Evolutionary conservation across 2,113 vertebrate species (phyloP).

Genomic region (Mobula birostris): DNA sequence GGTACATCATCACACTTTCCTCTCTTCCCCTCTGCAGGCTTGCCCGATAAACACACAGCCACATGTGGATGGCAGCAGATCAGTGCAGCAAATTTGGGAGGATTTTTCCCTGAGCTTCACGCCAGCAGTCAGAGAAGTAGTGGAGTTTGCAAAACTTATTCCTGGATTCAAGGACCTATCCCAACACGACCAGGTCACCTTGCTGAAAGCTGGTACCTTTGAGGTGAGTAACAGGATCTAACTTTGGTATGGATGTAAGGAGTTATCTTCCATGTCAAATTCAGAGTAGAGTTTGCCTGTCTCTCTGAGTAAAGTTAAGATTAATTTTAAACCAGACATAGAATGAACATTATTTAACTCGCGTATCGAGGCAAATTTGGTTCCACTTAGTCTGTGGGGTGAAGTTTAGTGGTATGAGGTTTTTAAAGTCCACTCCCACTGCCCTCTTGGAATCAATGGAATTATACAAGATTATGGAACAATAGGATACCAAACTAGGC

Average conservation of each 20-base stretch:
- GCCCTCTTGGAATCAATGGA: no score
- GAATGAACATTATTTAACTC: not conserved
- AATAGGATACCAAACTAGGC: no score
- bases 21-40: slow-evolving; percentile 56
- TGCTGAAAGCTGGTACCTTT: slow-evolving; percentile 90
- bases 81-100: slow-evolving; percentile 85
- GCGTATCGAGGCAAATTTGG: not conserved
- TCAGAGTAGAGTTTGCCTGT: not conserved
- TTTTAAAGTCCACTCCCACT: not conserved
- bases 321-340: not conserved
- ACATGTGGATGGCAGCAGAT: slow-evolving; percentile 64
- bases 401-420: not conserved
- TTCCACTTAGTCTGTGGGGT: not conserved
- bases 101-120: slow-evolving; percentile 90
- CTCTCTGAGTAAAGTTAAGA: not conserved
- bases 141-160: slow-evolving; percentile 88
- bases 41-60: slow-evolving; percentile 86
- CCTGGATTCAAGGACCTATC: slow-evolving; percentile 78
- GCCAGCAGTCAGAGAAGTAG: slow-evolving; percentile 80
- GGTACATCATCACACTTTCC: not conserved
- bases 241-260: not conserved
- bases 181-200: slow-evolving; percentile 82
- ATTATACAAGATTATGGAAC: no score
- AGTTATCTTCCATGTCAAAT: not conserved
- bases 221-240: slow-evolving; percentile 61